These are phyloP conservation scores for Melanotaenia maccullochi DNA, from an alignment of 2,797 vertebrate genomes.

Conservation along the genomic window DNA sequence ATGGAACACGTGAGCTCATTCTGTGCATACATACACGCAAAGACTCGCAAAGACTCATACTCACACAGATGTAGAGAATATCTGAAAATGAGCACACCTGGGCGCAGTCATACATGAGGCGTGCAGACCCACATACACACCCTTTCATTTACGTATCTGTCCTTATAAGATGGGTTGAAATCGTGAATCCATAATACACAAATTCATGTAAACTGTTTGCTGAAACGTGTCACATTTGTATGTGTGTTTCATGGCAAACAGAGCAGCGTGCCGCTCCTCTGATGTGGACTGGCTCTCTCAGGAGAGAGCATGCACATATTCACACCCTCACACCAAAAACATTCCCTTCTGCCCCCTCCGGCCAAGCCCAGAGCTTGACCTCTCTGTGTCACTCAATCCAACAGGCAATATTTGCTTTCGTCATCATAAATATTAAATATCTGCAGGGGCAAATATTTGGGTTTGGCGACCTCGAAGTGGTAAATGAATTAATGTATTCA, in stretches of 20 bases:
- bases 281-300: slow-evolving; percentile 78
- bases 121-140: slow-evolving; percentile 15
- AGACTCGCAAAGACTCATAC: background rate
- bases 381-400: slow-evolving; percentile 82
- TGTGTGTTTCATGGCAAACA: slow-evolving; percentile 72
- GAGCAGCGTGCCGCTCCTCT: slow-evolving; percentile 55
- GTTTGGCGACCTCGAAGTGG: slow-evolving; percentile 83
- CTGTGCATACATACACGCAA: slow-evolving; percentile 19
- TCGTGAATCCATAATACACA: slow-evolving; percentile 77
- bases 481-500: slow-evolving; percentile 86
- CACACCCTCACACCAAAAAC: slow-evolving; percentile 62
- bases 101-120: slow-evolving; percentile 6
- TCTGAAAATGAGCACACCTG: slow-evolving; percentile 21
- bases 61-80: slow-evolving; percentile 28
- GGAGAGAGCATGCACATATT: slow-evolving; percentile 63
- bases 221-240: slow-evolving; percentile 75
- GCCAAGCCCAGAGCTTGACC: slow-evolving; percentile 80
- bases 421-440: slow-evolving; percentile 89
- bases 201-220: slow-evolving; percentile 77
- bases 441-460: slow-evolving; percentile 83
- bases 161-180: slow-evolving; percentile 55
- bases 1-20: slow-evolving; percentile 36
- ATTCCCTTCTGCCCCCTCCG: slow-evolving; percentile 59
- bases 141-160: slow-evolving; percentile 61
- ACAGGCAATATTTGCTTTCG: slow-evolving; percentile 81